A percentile compares a stretch with the other conserved stretches of the same genome.
Conservation (phyloP, 1,140 invertebrate species). For the Heliconius hewitsoni region DNA sequence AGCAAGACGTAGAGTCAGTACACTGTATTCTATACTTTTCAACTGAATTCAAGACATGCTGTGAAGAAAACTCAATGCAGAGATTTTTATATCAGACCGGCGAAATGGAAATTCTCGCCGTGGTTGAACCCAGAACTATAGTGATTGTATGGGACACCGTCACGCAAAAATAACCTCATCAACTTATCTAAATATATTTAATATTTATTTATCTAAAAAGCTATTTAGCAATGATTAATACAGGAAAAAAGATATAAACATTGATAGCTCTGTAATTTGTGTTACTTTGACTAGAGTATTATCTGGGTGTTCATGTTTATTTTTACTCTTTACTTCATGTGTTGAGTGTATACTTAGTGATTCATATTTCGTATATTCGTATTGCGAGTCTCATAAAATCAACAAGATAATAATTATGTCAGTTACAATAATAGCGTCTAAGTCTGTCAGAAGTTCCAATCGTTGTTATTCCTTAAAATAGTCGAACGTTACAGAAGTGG, state of each 20-base stretch:
- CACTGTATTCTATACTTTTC: no score
- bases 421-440: neutral
- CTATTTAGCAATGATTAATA: neutral
- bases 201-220: no score
- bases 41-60: no score
- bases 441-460: neutral
- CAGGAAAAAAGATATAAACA: neutral
- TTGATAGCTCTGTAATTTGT: neutral
- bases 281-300: neutral
- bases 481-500: neutral
- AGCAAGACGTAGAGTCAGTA: no score
- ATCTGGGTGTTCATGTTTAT: conserved; percentile 16
- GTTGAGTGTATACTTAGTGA: neutral
- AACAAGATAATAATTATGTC: neutral
- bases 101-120: no score
- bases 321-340: conserved; percentile 8
- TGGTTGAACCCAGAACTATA: no score
- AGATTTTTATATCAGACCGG: no score
- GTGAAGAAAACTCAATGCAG: no score
- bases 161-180: no score
- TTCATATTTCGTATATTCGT: neutral
- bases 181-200: no score
- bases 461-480: neutral
- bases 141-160: no score
- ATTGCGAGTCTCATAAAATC: neutral